A percentile compares a stretch with the other conserved stretches of the same genome.
phyloP scores from a whole-genome alignment of 2,113 vertebrate species.

The Poeciliopsis prolifica region DNA sequence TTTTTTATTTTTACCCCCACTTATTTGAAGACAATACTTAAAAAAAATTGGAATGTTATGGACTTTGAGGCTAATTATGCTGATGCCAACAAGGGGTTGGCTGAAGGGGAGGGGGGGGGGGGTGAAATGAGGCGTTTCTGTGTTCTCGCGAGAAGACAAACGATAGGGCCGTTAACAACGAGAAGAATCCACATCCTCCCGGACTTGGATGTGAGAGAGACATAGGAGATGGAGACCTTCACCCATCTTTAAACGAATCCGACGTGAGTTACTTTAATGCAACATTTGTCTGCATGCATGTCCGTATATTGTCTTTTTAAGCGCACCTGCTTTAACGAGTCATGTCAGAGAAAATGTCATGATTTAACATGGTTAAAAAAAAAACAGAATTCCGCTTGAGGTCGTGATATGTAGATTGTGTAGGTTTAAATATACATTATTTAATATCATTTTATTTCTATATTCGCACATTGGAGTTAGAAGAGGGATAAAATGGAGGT shows the following conservation, averaged over 20 bases:
- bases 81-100: constrained; percentile 44
- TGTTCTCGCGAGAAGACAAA: constrained; percentile 67
- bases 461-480: neutral
- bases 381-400: constrained; percentile 11
- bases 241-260: constrained; percentile 51
- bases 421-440: neutral
- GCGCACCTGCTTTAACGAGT: neutral
- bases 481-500: neutral
- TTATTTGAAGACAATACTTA: neutral
- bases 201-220: constrained; percentile 54
- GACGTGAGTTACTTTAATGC: constrained; percentile 63
- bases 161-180: constrained; percentile 44
- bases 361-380: neutral
- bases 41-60: neutral
- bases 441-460: too few species aligned
- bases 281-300: neutral
- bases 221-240: constrained; percentile 68
- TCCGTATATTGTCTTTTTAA: too few species aligned
- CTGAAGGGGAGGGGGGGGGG: constrained; percentile 9
- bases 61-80: neutral
- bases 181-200: constrained; percentile 36
- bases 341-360: neutral
- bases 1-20: neutral
- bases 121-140: neutral
- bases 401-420: neutral